A percentile compares a stretch with the other conserved stretches of the same genome.
These are phyloP conservation scores for Antrozous pallidus DNA, from an alignment of 2,797 vertebrate genomes.

Conservation along the genomic window DNA sequence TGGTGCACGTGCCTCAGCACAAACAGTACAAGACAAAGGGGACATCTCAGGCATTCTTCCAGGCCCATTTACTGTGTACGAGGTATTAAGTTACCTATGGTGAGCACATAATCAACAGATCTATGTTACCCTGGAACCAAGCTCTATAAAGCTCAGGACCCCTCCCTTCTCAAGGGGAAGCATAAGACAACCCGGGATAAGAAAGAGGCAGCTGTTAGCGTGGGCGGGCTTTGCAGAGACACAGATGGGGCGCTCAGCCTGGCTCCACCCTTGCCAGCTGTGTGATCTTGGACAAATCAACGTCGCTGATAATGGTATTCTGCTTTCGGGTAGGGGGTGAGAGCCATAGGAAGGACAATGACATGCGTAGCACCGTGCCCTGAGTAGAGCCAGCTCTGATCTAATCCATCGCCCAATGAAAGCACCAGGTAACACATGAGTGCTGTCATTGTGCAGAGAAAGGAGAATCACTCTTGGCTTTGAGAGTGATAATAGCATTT, in stretches of 20 bases:
- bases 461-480: neutral
- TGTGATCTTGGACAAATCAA: neutral
- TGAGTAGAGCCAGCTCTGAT: neutral
- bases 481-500: neutral
- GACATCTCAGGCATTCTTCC: neutral
- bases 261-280: neutral
- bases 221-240: neutral
- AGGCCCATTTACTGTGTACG: neutral
- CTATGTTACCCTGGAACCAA: neutral
- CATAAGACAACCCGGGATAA: neutral
- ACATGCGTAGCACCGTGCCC: accelerated
- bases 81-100: neutral
- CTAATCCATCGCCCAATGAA: neutral
- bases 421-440: neutral
- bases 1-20: neutral
- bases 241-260: too few species aligned
- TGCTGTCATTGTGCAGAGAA: neutral
- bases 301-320: neutral
- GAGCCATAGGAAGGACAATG: neutral
- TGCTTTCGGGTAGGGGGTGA: neutral
- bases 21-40: neutral
- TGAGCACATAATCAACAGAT: neutral
- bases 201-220: neutral
- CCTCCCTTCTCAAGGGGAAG: neutral
- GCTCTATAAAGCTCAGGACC: neutral